Evolutionary conservation across 92 coral and sea anemone genomes (phyloP).

Genomic region (Phymanthus crucifer): DNA sequence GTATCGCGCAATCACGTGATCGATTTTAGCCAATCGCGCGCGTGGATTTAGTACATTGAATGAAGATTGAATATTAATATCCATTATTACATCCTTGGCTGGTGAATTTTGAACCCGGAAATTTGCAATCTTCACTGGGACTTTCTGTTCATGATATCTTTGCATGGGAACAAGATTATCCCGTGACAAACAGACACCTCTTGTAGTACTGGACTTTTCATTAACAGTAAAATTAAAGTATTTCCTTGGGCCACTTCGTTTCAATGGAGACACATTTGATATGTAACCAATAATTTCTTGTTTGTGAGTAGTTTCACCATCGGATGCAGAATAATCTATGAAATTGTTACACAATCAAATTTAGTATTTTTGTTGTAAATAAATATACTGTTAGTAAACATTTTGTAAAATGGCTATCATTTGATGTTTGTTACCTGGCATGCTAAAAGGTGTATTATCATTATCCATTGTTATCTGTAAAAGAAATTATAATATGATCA

Average conservation of each 20-base stretch:
- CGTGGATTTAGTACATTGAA: too few relatives aligned
- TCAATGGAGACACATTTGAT: conserved; percentile 47
- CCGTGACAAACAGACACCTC: conserved; percentile 39
- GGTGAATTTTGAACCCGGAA: conserved; percentile 20
- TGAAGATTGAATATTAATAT: too few relatives aligned
- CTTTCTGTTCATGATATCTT: conserved; percentile 29
- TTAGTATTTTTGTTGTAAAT: conserved; percentile 37
- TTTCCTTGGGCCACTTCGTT: conserved; percentile 38
- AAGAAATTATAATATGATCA: too few relatives aligned
- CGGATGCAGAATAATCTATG: conserved; percentile 23
- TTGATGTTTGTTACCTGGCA: not conserved
- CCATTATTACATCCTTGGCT: conserved; percentile 19
- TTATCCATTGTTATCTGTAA: too few relatives aligned
- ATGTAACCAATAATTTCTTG: conserved; percentile 40
- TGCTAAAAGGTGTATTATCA: not conserved
- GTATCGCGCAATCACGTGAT: too few relatives aligned
- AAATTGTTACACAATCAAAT: conserved; percentile 21
- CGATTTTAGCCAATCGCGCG: too few relatives aligned
- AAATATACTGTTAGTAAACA: conserved; percentile 41
- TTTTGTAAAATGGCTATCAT: conserved; percentile 23
- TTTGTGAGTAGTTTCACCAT: conserved; percentile 27
- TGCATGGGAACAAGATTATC: conserved; percentile 12
- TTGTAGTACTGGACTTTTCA: conserved; percentile 26
- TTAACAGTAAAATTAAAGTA: conserved; percentile 43
- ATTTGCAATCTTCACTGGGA: conserved; percentile 15